Percentiles rank a stretch among this genome's conserved stretches.
Evolutionary conservation across 2,888 invertebrate species (phyloP).

Genomic region (Apodemia duryi): DNA sequence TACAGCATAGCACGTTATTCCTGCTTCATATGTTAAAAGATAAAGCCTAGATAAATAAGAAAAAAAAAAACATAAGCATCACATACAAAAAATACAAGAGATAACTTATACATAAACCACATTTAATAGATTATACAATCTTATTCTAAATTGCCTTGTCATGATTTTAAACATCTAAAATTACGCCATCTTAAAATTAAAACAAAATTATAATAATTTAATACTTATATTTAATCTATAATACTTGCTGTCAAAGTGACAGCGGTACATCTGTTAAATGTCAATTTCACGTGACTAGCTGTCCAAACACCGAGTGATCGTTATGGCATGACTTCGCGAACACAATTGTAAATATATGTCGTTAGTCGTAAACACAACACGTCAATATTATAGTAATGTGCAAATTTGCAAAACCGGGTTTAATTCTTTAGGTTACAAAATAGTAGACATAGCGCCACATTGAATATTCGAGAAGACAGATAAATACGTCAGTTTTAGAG

Average conservation of each 20-base stretch:
- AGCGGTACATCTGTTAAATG: constrained; percentile 49
- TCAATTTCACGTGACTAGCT: constrained; percentile 70
- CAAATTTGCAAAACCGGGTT: neutral
- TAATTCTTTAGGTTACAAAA: too few species aligned
- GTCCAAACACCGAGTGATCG: constrained; percentile 48
- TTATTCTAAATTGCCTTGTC: constrained; percentile 68
- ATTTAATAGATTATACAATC: constrained; percentile 47
- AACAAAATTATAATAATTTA: constrained; percentile 50
- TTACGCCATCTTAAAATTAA: constrained; percentile 72
- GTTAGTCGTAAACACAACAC: constrained; percentile 6
- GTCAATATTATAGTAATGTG: neutral
- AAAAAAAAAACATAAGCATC: constrained; percentile 49
- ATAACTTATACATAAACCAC: constrained; percentile 57
- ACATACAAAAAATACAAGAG: constrained; percentile 47
- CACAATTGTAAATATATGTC: neutral
- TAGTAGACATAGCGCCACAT: too few species aligned
- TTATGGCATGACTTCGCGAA: constrained; percentile 20
- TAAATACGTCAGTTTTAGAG: too few species aligned
- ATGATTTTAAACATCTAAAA: constrained; percentile 73
- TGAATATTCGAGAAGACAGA: too few species aligned
- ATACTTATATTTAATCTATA: constrained; percentile 60
- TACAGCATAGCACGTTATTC: constrained; percentile 40
- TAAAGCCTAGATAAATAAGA: constrained; percentile 44
- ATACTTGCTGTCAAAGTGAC: constrained; percentile 52
- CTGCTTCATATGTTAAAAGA: constrained; percentile 37